Base-by-base conservation (phyloP, 2,797 vertebrate species). In the Enteromius afrohamiltoni region DNA sequence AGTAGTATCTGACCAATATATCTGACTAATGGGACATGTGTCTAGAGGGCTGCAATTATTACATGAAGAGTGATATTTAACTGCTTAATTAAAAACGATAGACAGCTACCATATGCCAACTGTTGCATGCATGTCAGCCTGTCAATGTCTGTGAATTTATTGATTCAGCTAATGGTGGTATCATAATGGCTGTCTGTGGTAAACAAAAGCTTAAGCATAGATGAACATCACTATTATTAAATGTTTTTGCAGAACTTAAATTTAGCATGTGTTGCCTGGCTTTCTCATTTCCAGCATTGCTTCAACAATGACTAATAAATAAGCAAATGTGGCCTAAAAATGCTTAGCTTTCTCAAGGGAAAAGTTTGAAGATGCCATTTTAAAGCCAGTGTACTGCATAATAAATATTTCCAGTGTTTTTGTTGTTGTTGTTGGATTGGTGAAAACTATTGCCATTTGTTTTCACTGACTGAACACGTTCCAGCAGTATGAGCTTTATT, bases 301-400 rank as follows among this genome's bases (percentile, higher is more conserved):
- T 79, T 68, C 75, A 80, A 47, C 69, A 74, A 58, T 51, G 11
- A 37, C 83, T 58, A 67, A 68, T 74, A 62, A 82, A 75, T 23
- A 74, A 26, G 37, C 65, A 77, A 74, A 74, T 78, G 34, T 34
- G 31, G 45, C 9, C 69, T 26, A 73, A 37, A 64, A 34, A n/a
- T 37, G 16, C 16, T 37, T 16, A 2, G 9, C 4, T 64, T 82
- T 51, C 69, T 51, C 70, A 74, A 10, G 3, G 29, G 21, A 26
- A 62, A 73, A 47, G 16, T 49, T 29, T 31, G 8, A 26, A 74
- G 26, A 49, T 81, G 13, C 21, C 0, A 29, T 62, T 79, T 70
- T 70, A 60, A 55, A 58, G 49, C 34, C 17, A 71, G 19, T 0
- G 6, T 37, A 17, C 51, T 40, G 31, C 31, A 76, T 34, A 75